These are phyloP conservation scores for Phanerotoma sp. DNA, from an alignment of 2,888 invertebrate genomes.

Conservation along the genomic window DNA sequence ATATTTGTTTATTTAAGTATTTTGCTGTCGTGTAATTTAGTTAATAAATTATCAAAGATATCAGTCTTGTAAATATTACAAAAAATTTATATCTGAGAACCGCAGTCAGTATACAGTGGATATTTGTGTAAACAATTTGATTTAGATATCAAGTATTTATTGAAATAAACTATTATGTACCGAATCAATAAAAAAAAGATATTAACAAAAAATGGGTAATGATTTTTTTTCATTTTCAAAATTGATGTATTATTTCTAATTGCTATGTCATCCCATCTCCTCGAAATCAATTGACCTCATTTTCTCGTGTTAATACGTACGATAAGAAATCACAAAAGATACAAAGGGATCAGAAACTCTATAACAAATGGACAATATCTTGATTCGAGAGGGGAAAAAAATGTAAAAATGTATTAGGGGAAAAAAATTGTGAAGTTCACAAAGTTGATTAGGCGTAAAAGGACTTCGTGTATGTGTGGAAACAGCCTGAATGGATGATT, in stretches of 20 bases:
- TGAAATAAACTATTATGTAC: background rate
- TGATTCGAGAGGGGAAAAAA: slow-evolving; percentile 5
- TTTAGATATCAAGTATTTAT: background rate
- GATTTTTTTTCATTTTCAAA: background rate
- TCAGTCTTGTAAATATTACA: too few relatives aligned
- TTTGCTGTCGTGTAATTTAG: background rate
- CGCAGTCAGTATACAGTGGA: too few relatives aligned
- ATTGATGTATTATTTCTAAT: background rate
- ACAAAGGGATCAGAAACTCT: slow-evolving; percentile 12
- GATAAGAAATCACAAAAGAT: background rate
- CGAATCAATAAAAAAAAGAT: background rate
- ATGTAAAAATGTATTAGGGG: background rate
- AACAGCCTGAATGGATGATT: background rate
- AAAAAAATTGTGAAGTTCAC: slow-evolving; percentile 2
- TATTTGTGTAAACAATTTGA: background rate
- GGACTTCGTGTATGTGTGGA: slow-evolving; percentile 3
- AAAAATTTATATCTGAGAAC: too few relatives aligned
- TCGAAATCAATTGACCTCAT: slow-evolving; percentile 17
- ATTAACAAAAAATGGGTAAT: background rate
- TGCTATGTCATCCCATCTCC: background rate
- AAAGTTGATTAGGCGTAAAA: slow-evolving; percentile 8
- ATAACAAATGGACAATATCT: background rate
- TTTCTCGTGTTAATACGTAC: slow-evolving; percentile 15
- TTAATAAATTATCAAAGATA: too few relatives aligned
- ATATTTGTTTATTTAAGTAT: background rate